These are phyloP conservation scores for Acropternis orthonyx DNA, from an alignment of 2,797 vertebrate species.

Conservation along the genomic window DNA sequence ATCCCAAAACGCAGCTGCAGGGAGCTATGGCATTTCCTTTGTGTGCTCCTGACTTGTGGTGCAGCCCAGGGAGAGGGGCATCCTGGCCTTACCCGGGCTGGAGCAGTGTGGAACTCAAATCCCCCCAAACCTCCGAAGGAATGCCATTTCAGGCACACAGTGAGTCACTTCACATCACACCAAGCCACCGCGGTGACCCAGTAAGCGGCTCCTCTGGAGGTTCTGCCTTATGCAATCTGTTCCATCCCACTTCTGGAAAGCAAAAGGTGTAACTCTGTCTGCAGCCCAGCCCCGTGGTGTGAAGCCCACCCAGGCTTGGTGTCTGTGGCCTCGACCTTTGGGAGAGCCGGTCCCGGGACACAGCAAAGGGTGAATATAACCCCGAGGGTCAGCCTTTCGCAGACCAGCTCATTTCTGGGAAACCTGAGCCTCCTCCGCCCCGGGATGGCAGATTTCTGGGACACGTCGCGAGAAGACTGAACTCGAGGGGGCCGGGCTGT, in stretches of 20 bases:
- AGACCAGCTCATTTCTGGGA: background rate
- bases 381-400: background rate
- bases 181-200: background rate
- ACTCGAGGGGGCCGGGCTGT: rapidly evolving
- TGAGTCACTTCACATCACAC: background rate
- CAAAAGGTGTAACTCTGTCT: background rate
- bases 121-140: background rate
- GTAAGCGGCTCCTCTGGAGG: background rate
- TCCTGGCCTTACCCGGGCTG: background rate
- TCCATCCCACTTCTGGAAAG: background rate
- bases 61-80: background rate
- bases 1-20: rapidly evolving
- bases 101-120: rapidly evolving
- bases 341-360: background rate
- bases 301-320: background rate
- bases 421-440: too few species aligned
- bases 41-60: background rate
- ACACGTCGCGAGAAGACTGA: background rate
- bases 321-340: background rate
- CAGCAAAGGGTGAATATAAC: background rate
- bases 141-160: background rate
- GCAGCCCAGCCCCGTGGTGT: rapidly evolving
- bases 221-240: background rate
- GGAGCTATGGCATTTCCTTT: background rate
- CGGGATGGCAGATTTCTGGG: background rate